phyloP scores from a whole-genome alignment of 2,113 vertebrate species.

The Chelonoidis abingdonii region DNA sequence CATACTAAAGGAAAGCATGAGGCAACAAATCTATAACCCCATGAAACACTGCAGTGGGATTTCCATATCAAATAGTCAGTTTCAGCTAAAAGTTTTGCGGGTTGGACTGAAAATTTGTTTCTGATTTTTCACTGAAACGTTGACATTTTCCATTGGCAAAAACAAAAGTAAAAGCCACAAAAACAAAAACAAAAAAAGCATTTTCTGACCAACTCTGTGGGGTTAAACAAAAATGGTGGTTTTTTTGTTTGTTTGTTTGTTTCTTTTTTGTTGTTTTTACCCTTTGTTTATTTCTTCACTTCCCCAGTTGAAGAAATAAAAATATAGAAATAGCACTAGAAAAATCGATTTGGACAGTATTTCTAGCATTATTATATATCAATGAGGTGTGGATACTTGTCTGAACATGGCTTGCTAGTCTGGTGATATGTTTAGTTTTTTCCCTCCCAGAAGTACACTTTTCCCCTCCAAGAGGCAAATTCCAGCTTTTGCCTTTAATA shows the following conservation, averaged over 20 bases:
- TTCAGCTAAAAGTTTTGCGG: neutral
- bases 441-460: neutral
- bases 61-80: neutral
- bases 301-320: neutral
- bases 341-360: neutral
- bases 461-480: neutral
- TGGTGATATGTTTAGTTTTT: neutral
- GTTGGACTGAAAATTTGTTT: neutral
- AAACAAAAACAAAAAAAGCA: neutral
- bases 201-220: neutral
- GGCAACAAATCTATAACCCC: neutral
- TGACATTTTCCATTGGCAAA: neutral
- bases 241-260: neutral
- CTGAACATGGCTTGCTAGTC: neutral
- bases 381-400: neutral
- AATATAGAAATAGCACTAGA: neutral
- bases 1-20: neutral
- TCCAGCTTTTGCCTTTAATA: neutral
- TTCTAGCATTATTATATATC: neutral
- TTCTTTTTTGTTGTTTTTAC: neutral
- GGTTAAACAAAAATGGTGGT: neutral
- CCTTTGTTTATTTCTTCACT: neutral
- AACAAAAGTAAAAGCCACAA: neutral
- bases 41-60: neutral
- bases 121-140: neutral